phyloP scores from a whole-genome alignment of 2,797 vertebrate genomes.

The Parauchenoglanis punctatus region DNA sequence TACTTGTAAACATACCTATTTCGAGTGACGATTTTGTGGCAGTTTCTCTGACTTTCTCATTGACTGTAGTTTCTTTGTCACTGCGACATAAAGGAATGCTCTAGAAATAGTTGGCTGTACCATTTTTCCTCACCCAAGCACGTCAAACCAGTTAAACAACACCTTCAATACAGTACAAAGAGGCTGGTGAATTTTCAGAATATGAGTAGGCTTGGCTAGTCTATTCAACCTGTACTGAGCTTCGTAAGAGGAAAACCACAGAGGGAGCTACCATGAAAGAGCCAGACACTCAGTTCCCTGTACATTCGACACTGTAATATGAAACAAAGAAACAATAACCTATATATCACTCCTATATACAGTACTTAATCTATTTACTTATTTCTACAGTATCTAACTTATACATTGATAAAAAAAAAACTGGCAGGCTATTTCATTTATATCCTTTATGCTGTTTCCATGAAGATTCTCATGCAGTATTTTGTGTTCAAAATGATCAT shows the following conservation, averaged over 20 bases:
- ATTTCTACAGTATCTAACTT: background rate
- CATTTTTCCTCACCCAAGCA: slow-evolving; percentile 45
- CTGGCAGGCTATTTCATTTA: background rate
- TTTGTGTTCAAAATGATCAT: background rate
- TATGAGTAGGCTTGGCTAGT: background rate
- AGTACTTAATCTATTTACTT: background rate
- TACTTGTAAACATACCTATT: slow-evolving; percentile 18
- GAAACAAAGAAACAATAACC: background rate
- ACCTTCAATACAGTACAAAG: slow-evolving; percentile 1
- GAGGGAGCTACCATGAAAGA: background rate
- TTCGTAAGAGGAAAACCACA: background rate
- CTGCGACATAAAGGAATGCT: slow-evolving; percentile 24
- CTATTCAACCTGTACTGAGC: background rate
- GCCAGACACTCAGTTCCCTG: background rate
- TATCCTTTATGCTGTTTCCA: background rate
- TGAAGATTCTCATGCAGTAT: background rate
- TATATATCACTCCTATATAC: background rate
- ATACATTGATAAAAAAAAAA: background rate
- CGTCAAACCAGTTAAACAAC: slow-evolving; percentile 51
- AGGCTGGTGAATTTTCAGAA: background rate
- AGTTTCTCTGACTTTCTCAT: background rate
- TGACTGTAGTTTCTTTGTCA: background rate
- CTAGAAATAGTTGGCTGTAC: slow-evolving; percentile 44
- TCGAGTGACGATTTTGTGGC: background rate
- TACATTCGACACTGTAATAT: background rate